Conservation (phyloP, 2,113 vertebrate species). For the Athene cunicularia region DNA sequence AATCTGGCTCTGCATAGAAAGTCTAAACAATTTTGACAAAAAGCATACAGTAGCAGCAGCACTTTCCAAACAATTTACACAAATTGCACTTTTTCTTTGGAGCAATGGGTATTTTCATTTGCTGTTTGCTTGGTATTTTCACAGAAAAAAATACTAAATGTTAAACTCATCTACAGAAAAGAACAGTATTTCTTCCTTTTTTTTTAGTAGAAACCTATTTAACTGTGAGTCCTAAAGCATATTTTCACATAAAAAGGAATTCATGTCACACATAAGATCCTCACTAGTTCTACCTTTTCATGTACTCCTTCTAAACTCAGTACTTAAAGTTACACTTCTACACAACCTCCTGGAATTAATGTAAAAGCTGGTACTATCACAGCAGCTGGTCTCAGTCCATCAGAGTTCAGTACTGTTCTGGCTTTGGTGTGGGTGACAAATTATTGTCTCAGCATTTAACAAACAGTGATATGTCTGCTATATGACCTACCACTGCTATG, state of each 20-base stretch:
- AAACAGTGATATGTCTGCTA: neutral
- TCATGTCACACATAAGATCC: neutral
- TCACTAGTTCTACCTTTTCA: neutral
- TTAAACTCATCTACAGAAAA: neutral
- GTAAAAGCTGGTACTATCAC: neutral
- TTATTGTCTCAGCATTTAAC: neutral
- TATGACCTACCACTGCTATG: neutral
- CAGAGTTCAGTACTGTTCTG: neutral
- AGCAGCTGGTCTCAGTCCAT: conserved; percentile 2
- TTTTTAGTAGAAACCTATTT: neutral
- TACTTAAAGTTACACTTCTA: neutral
- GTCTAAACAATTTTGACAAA: conserved; percentile 26
- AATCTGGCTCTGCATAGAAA: neutral
- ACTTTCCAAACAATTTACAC: neutral
- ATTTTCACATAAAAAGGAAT: neutral
- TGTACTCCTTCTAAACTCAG: neutral
- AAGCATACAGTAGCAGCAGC: neutral
- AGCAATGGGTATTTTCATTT: neutral
- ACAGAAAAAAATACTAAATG: neutral
- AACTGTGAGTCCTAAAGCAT: neutral
- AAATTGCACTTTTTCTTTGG: neutral
- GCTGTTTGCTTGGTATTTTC: neutral
- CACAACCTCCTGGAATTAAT: neutral
- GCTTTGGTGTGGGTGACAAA: neutral
- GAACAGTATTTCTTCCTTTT: neutral